A percentile compares a stretch with the other conserved stretches of the same genome.
Conservation (phyloP, 2,113 vertebrate species). For the Syngnathus floridae region DNA sequence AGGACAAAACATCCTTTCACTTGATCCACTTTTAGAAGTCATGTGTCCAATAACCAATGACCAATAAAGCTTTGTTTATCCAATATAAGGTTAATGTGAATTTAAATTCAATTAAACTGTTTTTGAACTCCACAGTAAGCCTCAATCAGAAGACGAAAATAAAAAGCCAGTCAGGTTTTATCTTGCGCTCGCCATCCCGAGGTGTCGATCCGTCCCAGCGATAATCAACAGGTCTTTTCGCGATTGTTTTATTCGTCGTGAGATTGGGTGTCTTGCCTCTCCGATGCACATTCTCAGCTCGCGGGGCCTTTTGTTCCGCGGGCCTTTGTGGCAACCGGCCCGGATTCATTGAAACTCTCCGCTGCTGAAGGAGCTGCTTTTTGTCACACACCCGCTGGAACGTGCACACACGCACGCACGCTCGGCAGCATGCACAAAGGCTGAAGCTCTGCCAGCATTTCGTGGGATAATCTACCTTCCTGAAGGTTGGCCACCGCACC, state of each 20-base stretch:
- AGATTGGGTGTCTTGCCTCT: constrained; percentile 53
- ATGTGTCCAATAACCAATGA: constrained; percentile 1
- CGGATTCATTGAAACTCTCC: constrained; percentile 63
- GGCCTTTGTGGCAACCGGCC: constrained; percentile 58
- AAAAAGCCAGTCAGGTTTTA: background rate
- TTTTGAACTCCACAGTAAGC: constrained; percentile 7
- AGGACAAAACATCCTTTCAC: background rate
- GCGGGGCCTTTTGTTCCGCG: constrained; percentile 62
- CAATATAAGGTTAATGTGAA: background rate
- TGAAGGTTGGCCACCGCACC: constrained; percentile 62
- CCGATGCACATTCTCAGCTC: constrained; percentile 59
- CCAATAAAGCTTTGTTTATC: constrained; percentile 8
- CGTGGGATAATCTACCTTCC: constrained; percentile 72
- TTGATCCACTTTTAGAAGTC: constrained; percentile 13
- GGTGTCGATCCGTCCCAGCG: constrained; percentile 34
- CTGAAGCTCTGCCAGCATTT: constrained; percentile 63
- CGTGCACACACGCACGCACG: constrained; percentile 12
- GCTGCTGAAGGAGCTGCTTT: constrained; percentile 56
- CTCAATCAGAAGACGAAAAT: background rate
- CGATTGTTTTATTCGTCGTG: constrained; percentile 55
- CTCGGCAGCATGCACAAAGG: constrained; percentile 35
- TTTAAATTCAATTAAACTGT: constrained; percentile 3
- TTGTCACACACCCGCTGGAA: constrained; percentile 32
- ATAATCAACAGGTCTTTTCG: constrained; percentile 56
- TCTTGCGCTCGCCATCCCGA: constrained; percentile 8